Conservation (phyloP, 2,888 invertebrate genomes). For the Orgyia antiqua region DNA sequence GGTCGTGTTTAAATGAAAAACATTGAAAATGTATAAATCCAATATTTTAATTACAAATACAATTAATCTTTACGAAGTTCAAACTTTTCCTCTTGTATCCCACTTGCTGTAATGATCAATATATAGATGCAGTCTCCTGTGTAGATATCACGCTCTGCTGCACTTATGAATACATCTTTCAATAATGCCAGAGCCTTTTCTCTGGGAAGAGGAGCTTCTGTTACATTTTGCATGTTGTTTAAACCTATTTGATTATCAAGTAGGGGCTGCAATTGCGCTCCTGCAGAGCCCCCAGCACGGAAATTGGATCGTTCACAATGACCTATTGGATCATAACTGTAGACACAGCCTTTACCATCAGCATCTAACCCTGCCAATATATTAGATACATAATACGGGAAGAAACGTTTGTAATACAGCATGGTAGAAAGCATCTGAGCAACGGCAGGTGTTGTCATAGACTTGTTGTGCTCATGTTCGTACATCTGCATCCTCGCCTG, state of each 20-base stretch:
- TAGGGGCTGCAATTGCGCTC: conserved; percentile 93
- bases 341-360: conserved; percentile 96
- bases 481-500: conserved; percentile 96
- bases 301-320: conserved; percentile 92
- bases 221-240: conserved; percentile 89
- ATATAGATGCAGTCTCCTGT: conserved; percentile 95
- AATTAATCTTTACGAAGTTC: conserved; percentile 92
- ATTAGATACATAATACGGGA: conserved; percentile 98
- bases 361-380: conserved; percentile 95
- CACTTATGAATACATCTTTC: conserved; percentile 98
- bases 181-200: conserved; percentile 91
- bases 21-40: too few species aligned
- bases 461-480: conserved; percentile 94
- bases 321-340: conserved; percentile 98
- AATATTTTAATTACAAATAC: conserved; percentile 25
- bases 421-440: conserved; percentile 98
- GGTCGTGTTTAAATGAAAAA: too few species aligned
- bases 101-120: conserved; percentile 92
- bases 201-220: conserved; percentile 80
- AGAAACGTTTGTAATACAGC: conserved; percentile 97
- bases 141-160: conserved; percentile 98
- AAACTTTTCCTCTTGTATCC: conserved; percentile 86
- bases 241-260: conserved; percentile 97
- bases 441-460: conserved; percentile 93
- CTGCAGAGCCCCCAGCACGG: conserved; percentile 94